Percentiles rank a stretch among this genome's conserved stretches.
Evolutionary conservation across 1,140 invertebrate genomes (phyloP).

Genomic region (Diprion similis): DNA sequence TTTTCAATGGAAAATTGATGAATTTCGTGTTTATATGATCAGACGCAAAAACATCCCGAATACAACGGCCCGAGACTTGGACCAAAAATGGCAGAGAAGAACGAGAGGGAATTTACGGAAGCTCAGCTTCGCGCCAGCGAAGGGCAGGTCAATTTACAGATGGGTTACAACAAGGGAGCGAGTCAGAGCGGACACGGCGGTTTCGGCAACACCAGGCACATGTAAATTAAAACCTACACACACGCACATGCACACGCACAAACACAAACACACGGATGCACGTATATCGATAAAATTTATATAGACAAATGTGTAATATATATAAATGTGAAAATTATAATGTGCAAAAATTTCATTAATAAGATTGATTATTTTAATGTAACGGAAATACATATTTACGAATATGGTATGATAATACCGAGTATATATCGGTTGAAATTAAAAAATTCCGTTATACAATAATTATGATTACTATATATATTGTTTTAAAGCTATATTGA

Average conservation of each 20-base stretch:
- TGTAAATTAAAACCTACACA: constrained; percentile 68
- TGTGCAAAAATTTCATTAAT: no score
- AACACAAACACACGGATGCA: no score
- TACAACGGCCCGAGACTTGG: constrained; percentile 88
- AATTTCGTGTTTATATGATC: constrained; percentile 44
- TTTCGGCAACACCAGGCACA: constrained; percentile 95
- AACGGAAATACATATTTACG: no score
- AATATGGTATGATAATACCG: no score
- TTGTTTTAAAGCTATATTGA: no score
- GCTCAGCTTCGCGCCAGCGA: constrained; percentile 93
- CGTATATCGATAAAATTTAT: not conserved
- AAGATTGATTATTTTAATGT: no score
- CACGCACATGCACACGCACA: no score
- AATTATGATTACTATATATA: no score
- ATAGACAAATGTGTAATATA: no score
- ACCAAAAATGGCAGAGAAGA: constrained; percentile 94
- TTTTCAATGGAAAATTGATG: constrained; percentile 38
- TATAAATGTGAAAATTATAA: no score
- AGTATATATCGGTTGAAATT: no score
- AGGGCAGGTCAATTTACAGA: constrained; percentile 91
- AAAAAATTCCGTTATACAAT: no score
- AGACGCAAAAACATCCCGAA: constrained; percentile 95
- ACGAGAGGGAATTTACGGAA: constrained; percentile 91
- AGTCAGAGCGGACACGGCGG: constrained; percentile 85
- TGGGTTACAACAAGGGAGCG: constrained; percentile 95